A percentile compares a stretch with the other conserved stretches of the same genome.
Conservation (phyloP, 2,797 vertebrate species). For the Chloroceryle amazona region DNA sequence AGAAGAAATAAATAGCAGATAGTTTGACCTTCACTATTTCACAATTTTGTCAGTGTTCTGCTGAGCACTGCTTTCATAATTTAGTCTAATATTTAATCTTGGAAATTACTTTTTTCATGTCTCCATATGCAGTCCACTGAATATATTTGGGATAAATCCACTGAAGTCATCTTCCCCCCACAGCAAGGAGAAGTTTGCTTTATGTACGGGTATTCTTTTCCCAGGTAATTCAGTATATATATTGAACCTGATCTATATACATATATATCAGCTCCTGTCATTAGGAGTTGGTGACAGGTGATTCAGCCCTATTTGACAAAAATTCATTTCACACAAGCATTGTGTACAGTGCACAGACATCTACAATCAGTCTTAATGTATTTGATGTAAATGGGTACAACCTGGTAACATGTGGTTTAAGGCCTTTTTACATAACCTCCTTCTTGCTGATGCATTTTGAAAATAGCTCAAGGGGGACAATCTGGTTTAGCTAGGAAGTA, state of each 20-base stretch:
- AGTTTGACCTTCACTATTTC: background rate
- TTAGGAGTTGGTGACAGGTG: background rate
- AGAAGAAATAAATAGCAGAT: background rate
- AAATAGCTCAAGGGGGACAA: slow-evolving; percentile 71
- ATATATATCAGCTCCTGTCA: background rate
- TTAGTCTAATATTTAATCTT: slow-evolving; percentile 36
- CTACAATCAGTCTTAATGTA: slow-evolving; percentile 3
- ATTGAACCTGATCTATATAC: background rate
- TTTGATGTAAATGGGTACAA: slow-evolving; percentile 44
- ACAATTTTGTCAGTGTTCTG: background rate
- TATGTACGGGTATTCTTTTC: background rate
- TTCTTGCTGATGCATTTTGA: slow-evolving; percentile 73
- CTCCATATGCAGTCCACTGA: background rate
- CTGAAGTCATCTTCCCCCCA: background rate
- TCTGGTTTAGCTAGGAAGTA: slow-evolving; percentile 64
- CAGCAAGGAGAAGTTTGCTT: background rate
- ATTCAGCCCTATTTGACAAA: slow-evolving; percentile 1
- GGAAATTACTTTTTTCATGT: slow-evolving; percentile 8
- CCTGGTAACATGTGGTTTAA: slow-evolving; percentile 64
- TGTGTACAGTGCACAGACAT: background rate
- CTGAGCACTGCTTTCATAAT: background rate
- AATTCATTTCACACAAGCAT: background rate
- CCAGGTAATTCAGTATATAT: background rate
- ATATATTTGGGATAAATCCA: background rate
- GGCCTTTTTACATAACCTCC: slow-evolving; percentile 63